Conservation (phyloP, 2,797 vertebrate species). For the Sebastes taczanowskii region DNA sequence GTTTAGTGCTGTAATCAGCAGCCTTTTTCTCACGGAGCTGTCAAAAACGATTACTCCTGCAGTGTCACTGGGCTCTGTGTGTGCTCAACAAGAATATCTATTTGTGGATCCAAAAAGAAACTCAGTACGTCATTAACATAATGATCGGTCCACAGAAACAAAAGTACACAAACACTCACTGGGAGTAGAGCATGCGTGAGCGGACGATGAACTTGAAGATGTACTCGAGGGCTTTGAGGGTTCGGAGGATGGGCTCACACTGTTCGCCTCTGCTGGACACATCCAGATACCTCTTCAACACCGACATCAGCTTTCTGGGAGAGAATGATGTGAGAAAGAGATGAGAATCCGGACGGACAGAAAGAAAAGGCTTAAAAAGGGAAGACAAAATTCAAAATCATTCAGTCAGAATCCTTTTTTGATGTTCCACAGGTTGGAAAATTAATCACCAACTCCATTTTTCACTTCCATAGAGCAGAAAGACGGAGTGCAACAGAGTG, state of each 20-base stretch:
- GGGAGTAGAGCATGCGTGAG: constrained; percentile 96
- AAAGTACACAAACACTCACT: constrained; percentile 85
- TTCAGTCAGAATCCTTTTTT: constrained; percentile 22
- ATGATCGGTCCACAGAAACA: constrained; percentile 2
- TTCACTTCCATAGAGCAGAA: constrained; percentile 63
- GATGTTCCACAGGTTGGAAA: constrained; percentile 41
- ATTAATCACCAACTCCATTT: constrained; percentile 54
- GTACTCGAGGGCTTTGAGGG: constrained; percentile 97
- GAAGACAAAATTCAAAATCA: constrained; percentile 14
- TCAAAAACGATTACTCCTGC: constrained; percentile 49
- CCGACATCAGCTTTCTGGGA: constrained; percentile 93
- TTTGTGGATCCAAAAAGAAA: constrained; percentile 7
- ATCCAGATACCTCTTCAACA: constrained; percentile 95
- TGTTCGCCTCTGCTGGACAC: constrained; percentile 93
- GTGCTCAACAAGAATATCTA: constrained; percentile 4
- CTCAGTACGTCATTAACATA: background rate
- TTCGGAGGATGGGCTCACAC: constrained; percentile 94
- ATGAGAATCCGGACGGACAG: background rate
- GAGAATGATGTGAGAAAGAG: constrained; percentile 18
- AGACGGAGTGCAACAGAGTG: constrained; percentile 30
- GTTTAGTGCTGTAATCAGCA: constrained; percentile 74
- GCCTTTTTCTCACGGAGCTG: constrained; percentile 48
- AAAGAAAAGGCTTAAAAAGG: background rate
- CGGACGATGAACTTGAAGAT: constrained; percentile 99
- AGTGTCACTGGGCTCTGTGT: constrained; percentile 1